Evolutionary conservation across 2,888 invertebrate species (phyloP), one percentile per base, ranked within the genome.

Genomic region (Aleiodes alternator): DNA sequence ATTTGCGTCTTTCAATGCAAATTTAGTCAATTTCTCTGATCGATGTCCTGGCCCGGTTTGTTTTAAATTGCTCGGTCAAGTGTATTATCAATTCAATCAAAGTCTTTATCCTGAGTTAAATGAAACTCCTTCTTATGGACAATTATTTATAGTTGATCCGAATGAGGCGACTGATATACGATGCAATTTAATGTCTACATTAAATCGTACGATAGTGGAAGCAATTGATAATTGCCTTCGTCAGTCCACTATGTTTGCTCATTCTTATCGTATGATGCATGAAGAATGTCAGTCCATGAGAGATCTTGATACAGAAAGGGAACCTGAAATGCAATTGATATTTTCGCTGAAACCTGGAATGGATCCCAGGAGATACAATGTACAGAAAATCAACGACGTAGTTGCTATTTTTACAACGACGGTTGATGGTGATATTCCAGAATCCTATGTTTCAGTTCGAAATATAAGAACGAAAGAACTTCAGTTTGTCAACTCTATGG

Each of bases 341-440:
- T n/a, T n/a, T n/a, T n/a, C n/a, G n/a, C n/a, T n/a, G n/a, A n/a
- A n/a, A n/a, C n/a, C n/a, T n/a, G n/a, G n/a, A n/a, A n/a, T n/a
- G n/a, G n/a, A n/a, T n/a, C n/a, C 64, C 77, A 64, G 76, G 12
- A 64, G 80, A 68, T 78, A 70, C 59, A 78, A 80, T 64, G 72
- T 76, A 56, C 80, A 77, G 72, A 53, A 72, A 74, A 77, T 72
- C 29, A 78, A 80, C 68, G 74, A 74, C 64, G 80, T 80, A 23
- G 76, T 78, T 29, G 80, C 76, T 73, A 59, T 59, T 59, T 59
- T 31, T 59, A 59, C 59, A 1, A 59, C 34, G 31, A 31, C 59
- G n/a, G 59, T 76, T 64, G 76, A 80, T 77, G 74, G 77, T 31
- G 78, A 78, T 48, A 79, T 80, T 75, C 76, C 75, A 14, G 77